Base-by-base conservation (phyloP, 2,113 vertebrate genomes). In the Micromys minutus region DNA sequence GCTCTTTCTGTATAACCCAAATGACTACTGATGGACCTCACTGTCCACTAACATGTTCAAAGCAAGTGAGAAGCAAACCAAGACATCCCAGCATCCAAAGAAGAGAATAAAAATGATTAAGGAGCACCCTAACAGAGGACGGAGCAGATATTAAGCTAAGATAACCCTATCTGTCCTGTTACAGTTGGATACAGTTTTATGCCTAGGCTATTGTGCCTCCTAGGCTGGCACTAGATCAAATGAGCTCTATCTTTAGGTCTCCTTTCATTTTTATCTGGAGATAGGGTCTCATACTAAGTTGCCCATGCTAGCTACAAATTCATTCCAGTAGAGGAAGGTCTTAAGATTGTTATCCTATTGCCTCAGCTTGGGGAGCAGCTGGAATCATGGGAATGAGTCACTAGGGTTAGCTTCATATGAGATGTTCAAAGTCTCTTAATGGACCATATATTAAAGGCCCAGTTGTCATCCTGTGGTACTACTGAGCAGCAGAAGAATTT, bases 11-110 rank as follows among this genome's bases (percentile, higher is more conserved):
- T 87, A 99, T 99, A 17, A 99, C 99, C 85, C 98, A 97, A 99
- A 99, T 22, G 99, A 99, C 96, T 99, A 99, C 72, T 99, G 99
- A 96, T 99, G 99, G 6, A 99, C 99, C 98, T 99, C 98, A 95
- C 99, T 99, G 97, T 99, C 99, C 39, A 79, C 26, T 91, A 67
- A 57, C 34, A 84, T 34, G 24, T 92, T 47, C 42, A 77, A 94
- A 87, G 67, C 50, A 92, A 83, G 45, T 65, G 85, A 92, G 81
- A 4, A 4, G 19, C 71, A 89, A 93, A 94, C 29, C 69, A 31
- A 74, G 39, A 24, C 94, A 97, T 72, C 9, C 69, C 93, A 90
- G 34, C 91, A 97, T 65, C 7, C 85, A 94, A 90, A 86, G 61
- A 87, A 90, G 57, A 42, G 55, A 36, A 76, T 55, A 36, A 74